Conservation (phyloP, 2,797 vertebrate genomes). For the Phyllotis vaccarum region DNA sequence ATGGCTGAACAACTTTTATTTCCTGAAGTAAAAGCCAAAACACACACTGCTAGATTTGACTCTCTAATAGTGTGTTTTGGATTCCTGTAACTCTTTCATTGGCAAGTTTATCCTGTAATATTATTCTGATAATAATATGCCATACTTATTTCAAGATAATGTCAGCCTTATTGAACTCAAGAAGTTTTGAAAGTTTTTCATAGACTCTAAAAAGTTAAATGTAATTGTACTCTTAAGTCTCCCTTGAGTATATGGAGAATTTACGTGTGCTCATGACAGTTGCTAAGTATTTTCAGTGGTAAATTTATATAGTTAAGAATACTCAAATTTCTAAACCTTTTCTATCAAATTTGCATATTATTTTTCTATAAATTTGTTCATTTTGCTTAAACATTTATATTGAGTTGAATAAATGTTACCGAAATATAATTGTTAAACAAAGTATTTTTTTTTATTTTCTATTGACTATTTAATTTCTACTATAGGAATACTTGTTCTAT, state of each 20-base stretch:
- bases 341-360: background rate
- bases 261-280: background rate
- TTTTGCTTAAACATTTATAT: background rate
- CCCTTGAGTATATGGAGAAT: background rate
- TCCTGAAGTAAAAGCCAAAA: background rate
- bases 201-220: background rate
- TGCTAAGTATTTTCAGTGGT: background rate
- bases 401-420: background rate
- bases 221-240: background rate
- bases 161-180: background rate
- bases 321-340: background rate
- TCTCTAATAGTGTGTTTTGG: background rate
- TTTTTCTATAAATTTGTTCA: background rate
- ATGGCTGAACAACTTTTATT: slow-evolving; percentile 3
- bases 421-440: background rate
- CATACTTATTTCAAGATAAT: background rate
- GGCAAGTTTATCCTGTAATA: background rate
- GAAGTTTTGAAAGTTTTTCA: background rate
- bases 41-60: background rate
- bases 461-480: background rate
- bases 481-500: background rate
- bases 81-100: background rate
- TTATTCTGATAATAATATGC: slow-evolving; percentile 1
- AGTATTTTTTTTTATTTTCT: background rate
- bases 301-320: background rate